phyloP scores from a whole-genome alignment of 1,140 invertebrate species.

The Lepidurus apus region DNA sequence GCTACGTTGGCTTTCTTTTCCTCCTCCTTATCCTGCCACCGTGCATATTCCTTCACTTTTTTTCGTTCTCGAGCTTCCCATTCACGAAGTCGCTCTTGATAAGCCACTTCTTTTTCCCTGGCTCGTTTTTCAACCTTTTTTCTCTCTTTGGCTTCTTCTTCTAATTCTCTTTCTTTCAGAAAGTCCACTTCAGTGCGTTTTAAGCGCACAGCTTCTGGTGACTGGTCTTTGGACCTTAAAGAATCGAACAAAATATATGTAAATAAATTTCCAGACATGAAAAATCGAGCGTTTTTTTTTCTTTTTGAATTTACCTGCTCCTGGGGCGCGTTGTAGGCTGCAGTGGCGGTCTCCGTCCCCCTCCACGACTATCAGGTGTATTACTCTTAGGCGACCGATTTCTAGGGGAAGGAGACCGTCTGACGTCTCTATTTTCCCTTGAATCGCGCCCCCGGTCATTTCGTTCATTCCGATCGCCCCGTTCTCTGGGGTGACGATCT shows the following conservation, averaged over 20 bases:
- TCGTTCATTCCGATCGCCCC: constrained; percentile 46
- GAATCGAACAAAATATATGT: neutral
- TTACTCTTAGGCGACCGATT: constrained; percentile 24
- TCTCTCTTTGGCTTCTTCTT: constrained; percentile 84
- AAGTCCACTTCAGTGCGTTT: constrained; percentile 35
- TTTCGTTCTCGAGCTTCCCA: constrained; percentile 93
- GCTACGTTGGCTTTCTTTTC: constrained; percentile 75
- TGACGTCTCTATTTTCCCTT: constrained; percentile 37
- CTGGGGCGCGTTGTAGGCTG: neutral
- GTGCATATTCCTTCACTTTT: constrained; percentile 87
- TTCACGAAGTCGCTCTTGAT: constrained; percentile 70
- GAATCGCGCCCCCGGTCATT: constrained; percentile 45
- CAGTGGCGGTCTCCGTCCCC: neutral
- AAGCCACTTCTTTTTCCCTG: constrained; percentile 86
- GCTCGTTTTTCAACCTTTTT: constrained; percentile 84
- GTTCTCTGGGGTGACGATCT: constrained; percentile 33
- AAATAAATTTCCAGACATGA: neutral
- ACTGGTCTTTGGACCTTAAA: constrained; percentile 10
- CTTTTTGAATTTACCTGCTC: neutral
- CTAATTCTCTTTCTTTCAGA: constrained; percentile 53
- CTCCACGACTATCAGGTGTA: neutral
- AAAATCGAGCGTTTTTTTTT: neutral
- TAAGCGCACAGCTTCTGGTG: constrained; percentile 25
- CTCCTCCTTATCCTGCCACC: constrained; percentile 77
- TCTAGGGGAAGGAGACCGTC: constrained; percentile 33